phyloP scores from a whole-genome alignment of 2,113 vertebrate species.

The Pseudorasbora parva region DNA sequence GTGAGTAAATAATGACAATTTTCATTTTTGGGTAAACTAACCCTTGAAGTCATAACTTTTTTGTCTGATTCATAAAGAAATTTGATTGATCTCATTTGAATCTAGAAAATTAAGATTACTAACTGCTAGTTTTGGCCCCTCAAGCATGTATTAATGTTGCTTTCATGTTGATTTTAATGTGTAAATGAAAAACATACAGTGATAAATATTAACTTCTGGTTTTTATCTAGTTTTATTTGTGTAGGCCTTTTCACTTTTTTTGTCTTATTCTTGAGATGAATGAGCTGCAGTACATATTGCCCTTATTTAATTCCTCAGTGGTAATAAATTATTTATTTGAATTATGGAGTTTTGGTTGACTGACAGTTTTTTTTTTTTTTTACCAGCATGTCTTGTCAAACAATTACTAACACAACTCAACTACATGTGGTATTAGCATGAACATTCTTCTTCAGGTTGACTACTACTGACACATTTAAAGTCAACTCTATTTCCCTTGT shows the following conservation, averaged over 20 bases:
- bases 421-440: background rate
- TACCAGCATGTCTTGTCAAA: background rate
- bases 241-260: background rate
- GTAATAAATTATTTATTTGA: slow-evolving; percentile 34
- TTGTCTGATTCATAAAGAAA: too few species aligned
- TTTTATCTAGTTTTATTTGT: background rate
- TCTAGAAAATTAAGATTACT: too few species aligned
- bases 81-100: too few species aligned
- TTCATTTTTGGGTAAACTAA: too few species aligned
- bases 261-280: background rate
- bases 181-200: background rate
- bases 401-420: background rate
- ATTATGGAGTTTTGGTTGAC: background rate
- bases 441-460: background rate
- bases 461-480: background rate
- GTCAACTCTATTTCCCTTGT: background rate
- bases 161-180: background rate
- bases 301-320: background rate
- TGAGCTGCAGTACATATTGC: background rate
- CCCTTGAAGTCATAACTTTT: too few species aligned
- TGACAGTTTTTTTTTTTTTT: background rate
- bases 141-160: background rate
- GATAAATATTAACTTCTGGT: background rate
- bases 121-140: too few species aligned
- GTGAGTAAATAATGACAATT: too few species aligned